These are phyloP conservation scores for Tyria jacobaeae DNA, from an alignment of 2,888 invertebrate species.

Conservation along the genomic window DNA sequence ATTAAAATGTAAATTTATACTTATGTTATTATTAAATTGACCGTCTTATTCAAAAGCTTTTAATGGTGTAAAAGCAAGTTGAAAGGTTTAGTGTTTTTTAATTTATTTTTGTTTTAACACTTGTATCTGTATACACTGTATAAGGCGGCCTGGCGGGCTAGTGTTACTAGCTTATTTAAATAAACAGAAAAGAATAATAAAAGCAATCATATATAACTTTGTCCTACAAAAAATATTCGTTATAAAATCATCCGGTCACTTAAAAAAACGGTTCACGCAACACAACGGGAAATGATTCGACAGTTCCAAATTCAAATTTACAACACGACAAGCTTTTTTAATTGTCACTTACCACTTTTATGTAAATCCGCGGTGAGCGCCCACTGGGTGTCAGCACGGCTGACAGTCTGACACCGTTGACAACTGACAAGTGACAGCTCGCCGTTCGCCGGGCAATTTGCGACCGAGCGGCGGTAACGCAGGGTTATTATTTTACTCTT, in stretches of 20 bases:
- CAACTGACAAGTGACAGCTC: constrained; percentile 76
- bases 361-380: constrained; percentile 76
- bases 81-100: no score
- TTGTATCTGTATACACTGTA: no score
- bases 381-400: constrained; percentile 64
- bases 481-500: constrained; percentile 64
- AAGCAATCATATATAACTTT: not conserved
- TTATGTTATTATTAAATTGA: no score
- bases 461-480: constrained; percentile 64
- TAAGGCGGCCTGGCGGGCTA: no score
- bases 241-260: constrained; percentile 1
- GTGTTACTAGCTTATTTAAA: not conserved
- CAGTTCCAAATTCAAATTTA: constrained; percentile 51
- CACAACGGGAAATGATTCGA: constrained; percentile 49
- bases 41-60: no score
- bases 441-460: constrained; percentile 76
- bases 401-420: constrained; percentile 72
- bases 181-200: not conserved
- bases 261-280: constrained; percentile 16
- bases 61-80: no score
- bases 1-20: no score
- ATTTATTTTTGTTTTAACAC: no score
- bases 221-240: not conserved
- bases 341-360: constrained; percentile 78
- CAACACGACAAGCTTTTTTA: constrained; percentile 66